phyloP scores from a whole-genome alignment of 2,797 vertebrate species.

The Meriones psammophilus region DNA sequence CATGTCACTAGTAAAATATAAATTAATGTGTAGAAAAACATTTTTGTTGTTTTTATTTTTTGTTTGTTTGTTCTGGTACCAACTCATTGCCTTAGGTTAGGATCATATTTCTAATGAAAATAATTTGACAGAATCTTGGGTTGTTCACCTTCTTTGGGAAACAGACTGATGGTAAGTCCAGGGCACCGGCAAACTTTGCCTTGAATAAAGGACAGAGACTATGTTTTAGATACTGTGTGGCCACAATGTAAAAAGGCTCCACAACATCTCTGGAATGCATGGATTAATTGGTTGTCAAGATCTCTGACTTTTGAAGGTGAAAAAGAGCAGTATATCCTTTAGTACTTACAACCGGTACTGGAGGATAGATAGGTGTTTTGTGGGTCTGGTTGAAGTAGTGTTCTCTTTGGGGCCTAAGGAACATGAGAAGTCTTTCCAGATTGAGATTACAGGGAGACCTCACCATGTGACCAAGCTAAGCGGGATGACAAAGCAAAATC shows the following conservation, averaged over 20 bases:
- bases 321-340: neutral
- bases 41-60: neutral
- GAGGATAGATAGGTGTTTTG: neutral
- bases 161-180: neutral
- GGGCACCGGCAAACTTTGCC: neutral
- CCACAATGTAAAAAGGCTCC: neutral
- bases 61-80: neutral
- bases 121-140: conserved; percentile 6
- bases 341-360: neutral
- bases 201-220: neutral
- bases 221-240: neutral
- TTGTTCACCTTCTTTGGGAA: conserved; percentile 8
- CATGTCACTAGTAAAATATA: neutral
- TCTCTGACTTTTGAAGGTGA: neutral
- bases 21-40: neutral
- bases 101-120: neutral
- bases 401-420: neutral
- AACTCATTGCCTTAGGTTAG: neutral
- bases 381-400: neutral
- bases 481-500: neutral
- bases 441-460: neutral
- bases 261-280: neutral
- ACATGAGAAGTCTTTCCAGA: conserved; percentile 34
- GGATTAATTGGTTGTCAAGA: neutral
- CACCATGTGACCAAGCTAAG: neutral